These are phyloP conservation scores for Calliopum simillimum DNA, from an alignment of 2,888 invertebrate genomes.

Conservation along the genomic window DNA sequence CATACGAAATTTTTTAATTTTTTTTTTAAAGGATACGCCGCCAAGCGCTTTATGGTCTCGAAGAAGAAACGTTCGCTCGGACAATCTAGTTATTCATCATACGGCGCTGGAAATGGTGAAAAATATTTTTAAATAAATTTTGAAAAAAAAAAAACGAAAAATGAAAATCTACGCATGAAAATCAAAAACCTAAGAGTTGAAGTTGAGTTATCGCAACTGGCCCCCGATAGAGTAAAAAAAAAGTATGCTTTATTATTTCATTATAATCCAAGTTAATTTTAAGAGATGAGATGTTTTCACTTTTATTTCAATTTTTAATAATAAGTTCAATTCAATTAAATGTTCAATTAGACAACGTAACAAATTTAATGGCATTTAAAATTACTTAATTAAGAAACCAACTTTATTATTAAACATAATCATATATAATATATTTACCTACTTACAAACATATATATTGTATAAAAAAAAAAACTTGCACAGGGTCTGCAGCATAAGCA, in stretches of 20 bases:
- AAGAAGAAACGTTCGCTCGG: slow-evolving; percentile 63
- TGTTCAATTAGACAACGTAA: slow-evolving; percentile 28
- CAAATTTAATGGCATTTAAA: not conserved
- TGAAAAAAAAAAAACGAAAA: slow-evolving; percentile 5
- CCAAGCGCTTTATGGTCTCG: slow-evolving; percentile 66
- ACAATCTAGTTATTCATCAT: slow-evolving; percentile 54
- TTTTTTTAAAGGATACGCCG: slow-evolving; percentile 52
- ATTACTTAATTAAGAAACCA: slow-evolving; percentile 9
- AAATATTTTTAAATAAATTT: slow-evolving; percentile 56
- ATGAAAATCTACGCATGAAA: not conserved
- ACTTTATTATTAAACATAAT: slow-evolving; percentile 30
- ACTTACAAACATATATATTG: not conserved
- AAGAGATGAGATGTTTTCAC: slow-evolving; percentile 5
- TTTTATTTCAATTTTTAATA: not conserved
- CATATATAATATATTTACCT: not conserved
- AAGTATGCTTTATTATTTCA: not conserved
- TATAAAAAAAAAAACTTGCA: slow-evolving; percentile 14
- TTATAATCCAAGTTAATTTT: not conserved
- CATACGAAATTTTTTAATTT: slow-evolving; percentile 8
- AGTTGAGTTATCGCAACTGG: not conserved
- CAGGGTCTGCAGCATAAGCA: slow-evolving; percentile 25
- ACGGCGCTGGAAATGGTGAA: slow-evolving; percentile 55
- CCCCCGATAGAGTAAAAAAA: not conserved
- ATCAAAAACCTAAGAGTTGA: not conserved
- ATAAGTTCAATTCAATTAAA: slow-evolving; percentile 25